phyloP scores from a whole-genome alignment of 2,888 invertebrate genomes.

The Carcina quercana region DNA sequence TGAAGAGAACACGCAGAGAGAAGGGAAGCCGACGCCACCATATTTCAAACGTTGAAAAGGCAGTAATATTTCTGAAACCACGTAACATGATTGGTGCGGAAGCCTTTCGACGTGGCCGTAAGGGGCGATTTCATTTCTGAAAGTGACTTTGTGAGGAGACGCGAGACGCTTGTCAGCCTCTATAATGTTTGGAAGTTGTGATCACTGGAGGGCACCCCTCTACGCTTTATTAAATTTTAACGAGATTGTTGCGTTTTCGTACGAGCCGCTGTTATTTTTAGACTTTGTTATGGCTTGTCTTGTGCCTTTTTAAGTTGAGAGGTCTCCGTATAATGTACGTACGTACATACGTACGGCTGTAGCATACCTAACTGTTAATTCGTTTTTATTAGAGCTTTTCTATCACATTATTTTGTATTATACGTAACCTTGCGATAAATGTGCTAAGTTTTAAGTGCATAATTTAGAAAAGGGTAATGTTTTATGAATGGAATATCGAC shows the following conservation, averaged over 20 bases:
- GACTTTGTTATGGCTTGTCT: neutral
- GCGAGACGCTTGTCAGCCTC: conserved; percentile 15
- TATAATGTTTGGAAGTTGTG: conserved; percentile 10
- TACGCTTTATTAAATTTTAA: conserved; percentile 16
- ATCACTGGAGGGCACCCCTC: conserved; percentile 6
- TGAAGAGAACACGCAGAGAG: too few species aligned
- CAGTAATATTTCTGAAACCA: conserved; percentile 35
- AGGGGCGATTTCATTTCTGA: conserved; percentile 51
- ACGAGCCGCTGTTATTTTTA: neutral
- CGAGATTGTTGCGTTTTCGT: conserved; percentile 12
- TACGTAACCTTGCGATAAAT: too few species aligned
- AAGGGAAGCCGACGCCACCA: too few species aligned
- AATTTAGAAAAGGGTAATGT: too few species aligned
- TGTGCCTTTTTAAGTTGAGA: too few species aligned
- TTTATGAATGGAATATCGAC: too few species aligned
- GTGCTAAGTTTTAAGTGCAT: too few species aligned
- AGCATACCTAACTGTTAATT: too few species aligned
- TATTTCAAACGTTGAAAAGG: conserved; percentile 20
- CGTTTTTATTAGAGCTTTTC: too few species aligned
- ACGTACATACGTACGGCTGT: too few species aligned
- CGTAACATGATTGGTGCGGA: conserved; percentile 38
- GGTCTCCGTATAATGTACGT: too few species aligned
- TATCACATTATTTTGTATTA: too few species aligned
- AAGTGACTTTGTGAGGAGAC: conserved; percentile 32
- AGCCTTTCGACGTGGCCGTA: conserved; percentile 33